phyloP scores from a whole-genome alignment of 1,140 invertebrate genomes.

The Melanaphis sacchari region DNA sequence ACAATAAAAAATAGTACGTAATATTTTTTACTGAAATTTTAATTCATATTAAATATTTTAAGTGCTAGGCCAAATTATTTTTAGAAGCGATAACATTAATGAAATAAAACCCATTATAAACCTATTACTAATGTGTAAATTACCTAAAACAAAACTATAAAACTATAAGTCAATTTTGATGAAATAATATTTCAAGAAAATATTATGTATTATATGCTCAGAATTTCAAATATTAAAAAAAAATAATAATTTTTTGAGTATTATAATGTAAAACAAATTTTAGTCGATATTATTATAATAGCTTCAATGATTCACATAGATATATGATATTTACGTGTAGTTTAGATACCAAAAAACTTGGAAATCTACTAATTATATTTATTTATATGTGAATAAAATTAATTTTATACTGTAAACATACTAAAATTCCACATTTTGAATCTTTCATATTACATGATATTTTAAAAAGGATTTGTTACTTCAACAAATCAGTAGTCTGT shows the following conservation, averaged over 20 bases:
- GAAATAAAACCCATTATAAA: neutral
- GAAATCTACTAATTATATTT: neutral
- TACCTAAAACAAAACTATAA: neutral
- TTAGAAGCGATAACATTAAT: neutral
- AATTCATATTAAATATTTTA: neutral
- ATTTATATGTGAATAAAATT: neutral
- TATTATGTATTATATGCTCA: too few species aligned
- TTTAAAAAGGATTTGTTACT: constrained; percentile 8
- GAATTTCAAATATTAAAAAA: too few species aligned
- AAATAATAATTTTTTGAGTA: neutral
- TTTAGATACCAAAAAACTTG: neutral
- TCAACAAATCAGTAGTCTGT: constrained; percentile 20
- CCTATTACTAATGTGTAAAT: neutral
- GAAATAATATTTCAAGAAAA: too few species aligned
- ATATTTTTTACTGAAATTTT: neutral
- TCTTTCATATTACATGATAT: neutral
- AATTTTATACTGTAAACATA: neutral
- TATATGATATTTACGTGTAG: too few species aligned
- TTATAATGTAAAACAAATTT: neutral
- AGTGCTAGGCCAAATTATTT: neutral
- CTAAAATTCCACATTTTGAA: neutral
- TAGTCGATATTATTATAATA: neutral
- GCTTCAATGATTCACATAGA: neutral
- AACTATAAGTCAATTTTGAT: too few species aligned
- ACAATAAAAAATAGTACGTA: neutral